Conservation (phyloP, 2,113 vertebrate genomes). For the Eira barbara region DNA sequence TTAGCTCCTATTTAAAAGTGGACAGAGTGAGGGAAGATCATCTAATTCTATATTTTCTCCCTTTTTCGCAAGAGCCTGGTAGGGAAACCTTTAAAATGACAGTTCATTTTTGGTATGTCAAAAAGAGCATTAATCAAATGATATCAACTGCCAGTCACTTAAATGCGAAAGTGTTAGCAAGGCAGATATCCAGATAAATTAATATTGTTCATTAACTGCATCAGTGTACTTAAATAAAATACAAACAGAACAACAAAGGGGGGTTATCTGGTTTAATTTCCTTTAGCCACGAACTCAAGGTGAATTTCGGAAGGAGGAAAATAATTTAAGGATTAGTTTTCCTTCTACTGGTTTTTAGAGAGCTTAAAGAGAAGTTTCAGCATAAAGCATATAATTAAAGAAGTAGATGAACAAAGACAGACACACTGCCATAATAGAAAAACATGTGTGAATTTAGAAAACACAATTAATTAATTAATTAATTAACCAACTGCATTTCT, state of each 20-base stretch:
- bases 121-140: slow-evolving; percentile 76
- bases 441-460: background rate
- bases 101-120: slow-evolving; percentile 67
- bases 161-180: slow-evolving; percentile 65
- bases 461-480: slow-evolving; percentile 20
- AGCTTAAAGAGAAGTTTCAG: slow-evolving; percentile 43
- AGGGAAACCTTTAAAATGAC: slow-evolving; percentile 72
- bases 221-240: slow-evolving; percentile 27
- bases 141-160: slow-evolving; percentile 49
- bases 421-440: slow-evolving; percentile 15
- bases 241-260: slow-evolving; percentile 20
- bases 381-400: background rate
- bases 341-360: slow-evolving; percentile 50
- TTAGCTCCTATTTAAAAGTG: background rate
- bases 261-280: slow-evolving; percentile 63
- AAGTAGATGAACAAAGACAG: slow-evolving; percentile 30
- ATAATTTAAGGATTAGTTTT: slow-evolving; percentile 28
- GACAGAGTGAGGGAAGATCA: slow-evolving; percentile 44
- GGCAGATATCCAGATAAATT: slow-evolving; percentile 69
- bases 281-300: slow-evolving; percentile 43
- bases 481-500: slow-evolving; percentile 48
- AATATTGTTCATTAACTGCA: slow-evolving; percentile 57
- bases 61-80: slow-evolving; percentile 56
- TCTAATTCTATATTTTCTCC: slow-evolving; percentile 13
- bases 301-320: slow-evolving; percentile 46